Percentiles rank a stretch among this genome's conserved stretches.
phyloP scores from a whole-genome alignment of 2,797 vertebrate genomes.

The Steatocranus sp. region DNA sequence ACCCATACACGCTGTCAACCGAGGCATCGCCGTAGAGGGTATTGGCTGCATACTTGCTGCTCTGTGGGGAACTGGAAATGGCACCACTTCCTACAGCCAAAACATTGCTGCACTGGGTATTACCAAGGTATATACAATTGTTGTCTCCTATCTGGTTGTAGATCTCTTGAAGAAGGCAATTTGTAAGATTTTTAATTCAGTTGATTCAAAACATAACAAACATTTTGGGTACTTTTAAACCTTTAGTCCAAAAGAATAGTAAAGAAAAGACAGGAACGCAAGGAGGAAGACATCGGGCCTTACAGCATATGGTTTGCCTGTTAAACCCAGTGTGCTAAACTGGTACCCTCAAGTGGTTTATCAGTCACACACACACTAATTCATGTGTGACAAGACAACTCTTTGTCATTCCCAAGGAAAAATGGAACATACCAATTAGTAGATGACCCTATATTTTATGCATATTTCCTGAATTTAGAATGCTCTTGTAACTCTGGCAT shows the following conservation, averaged over 20 bases:
- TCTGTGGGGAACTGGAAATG: constrained; percentile 81
- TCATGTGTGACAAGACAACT: neutral
- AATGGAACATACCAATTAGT: neutral
- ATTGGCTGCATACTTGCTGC: constrained; percentile 79
- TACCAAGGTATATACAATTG: constrained; percentile 68
- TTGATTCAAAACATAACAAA: neutral
- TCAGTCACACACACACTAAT: neutral
- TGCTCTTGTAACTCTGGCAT: neutral
- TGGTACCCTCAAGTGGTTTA: neutral
- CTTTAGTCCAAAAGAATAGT: neutral
- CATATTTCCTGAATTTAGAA: neutral
- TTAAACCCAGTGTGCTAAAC: neutral
- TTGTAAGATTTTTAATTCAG: neutral
- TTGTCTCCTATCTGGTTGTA: neutral
- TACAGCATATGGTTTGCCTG: neutral
- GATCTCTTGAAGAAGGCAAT: neutral
- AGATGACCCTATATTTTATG: neutral
- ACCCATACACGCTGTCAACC: constrained; percentile 78
- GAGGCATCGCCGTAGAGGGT: constrained; percentile 81
- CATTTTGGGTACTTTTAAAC: neutral
- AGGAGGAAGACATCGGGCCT: neutral
- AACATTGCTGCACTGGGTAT: constrained; percentile 82
- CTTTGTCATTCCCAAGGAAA: neutral
- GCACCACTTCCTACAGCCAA: constrained; percentile 82
- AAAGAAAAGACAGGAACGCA: neutral